phyloP scores from a whole-genome alignment of 2,113 vertebrate species.

The Bungarus multicinctus region DNA sequence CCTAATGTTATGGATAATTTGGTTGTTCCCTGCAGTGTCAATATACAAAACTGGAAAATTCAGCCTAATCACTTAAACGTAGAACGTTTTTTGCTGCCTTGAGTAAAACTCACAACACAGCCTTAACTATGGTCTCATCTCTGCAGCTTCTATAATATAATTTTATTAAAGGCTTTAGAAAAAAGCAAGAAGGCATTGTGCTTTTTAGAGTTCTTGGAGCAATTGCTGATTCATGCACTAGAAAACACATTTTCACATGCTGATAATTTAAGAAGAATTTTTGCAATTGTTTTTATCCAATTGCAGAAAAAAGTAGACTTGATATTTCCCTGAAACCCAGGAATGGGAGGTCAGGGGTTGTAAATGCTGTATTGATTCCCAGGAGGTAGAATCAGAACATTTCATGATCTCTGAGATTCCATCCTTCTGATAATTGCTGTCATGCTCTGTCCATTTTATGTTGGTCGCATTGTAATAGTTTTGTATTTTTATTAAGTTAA shows the following conservation, averaged over 20 bases:
- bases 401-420: not conserved
- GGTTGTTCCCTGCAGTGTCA: constrained; percentile 41
- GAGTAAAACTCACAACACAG: constrained; percentile 25
- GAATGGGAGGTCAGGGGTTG: not conserved
- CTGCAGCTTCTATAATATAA: constrained; percentile 17
- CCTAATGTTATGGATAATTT: constrained; percentile 52
- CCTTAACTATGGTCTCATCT: constrained; percentile 14
- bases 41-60: constrained; percentile 45
- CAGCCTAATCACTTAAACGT: constrained; percentile 32
- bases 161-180: constrained; percentile 24
- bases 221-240: not conserved
- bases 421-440: not conserved
- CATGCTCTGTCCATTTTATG: not conserved
- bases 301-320: not conserved
- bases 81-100: constrained; percentile 34
- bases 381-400: not conserved
- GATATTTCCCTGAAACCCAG: not conserved
- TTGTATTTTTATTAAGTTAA: not conserved
- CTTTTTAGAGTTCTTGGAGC: not conserved
- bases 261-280: not conserved
- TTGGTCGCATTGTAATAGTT: not conserved
- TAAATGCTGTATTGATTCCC: not conserved
- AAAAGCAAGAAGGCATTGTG: constrained; percentile 12
- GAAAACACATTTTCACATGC: not conserved
- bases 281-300: not conserved